Base-by-base conservation (phyloP, 1,140 invertebrate genomes). In the Leptopilina clavipes region DNA sequence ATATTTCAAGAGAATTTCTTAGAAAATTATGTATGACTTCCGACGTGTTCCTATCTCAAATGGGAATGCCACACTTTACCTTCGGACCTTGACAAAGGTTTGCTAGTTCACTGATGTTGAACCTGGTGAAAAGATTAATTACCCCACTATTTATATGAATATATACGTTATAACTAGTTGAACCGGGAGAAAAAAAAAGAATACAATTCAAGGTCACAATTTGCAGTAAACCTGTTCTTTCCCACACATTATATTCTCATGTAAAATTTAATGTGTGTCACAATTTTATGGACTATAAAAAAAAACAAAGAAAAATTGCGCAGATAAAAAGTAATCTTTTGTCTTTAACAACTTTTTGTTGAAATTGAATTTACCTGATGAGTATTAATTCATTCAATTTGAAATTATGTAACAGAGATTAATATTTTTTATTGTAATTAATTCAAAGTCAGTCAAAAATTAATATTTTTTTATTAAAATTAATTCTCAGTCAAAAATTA, bases 281-380 rank as follows among this genome's bases (percentile, higher is more conserved):
- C 56, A 25, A 48, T 65, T 65, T 65, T 65, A 65, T 65, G 56
- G 56, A 65, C 56, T 25, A 65, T 65, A 65, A 65, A 48, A 48
- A 44, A 12, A 48, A 65, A 22, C 17, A 65, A 14, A 25, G 25
- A 25, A 65, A 59, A 59, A 52, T 17, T 14, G 48, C n/a, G n/a
- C n/a, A n/a, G n/a, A n/a, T n/a, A n/a, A n/a, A n/a, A n/a, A n/a
- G n/a, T n/a, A n/a, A n/a, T n/a, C n/a, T n/a, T n/a, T n/a, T n/a
- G n/a, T n/a, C n/a, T n/a, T n/a, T n/a, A n/a, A n/a, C n/a, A n/a
- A n/a, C n/a, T n/a, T n/a, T n/a, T n/a, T n/a, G n/a, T n/a, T n/a
- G n/a, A n/a, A n/a, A n/a, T n/a, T n/a, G n/a, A n/a, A n/a, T n/a
- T n/a, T n/a, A n/a, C n/a, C n/a, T n/a, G n/a, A n/a, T n/a, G n/a